Base-by-base conservation (phyloP, 1,140 invertebrate species). In the Lamellibrachia luymesi region DNA sequence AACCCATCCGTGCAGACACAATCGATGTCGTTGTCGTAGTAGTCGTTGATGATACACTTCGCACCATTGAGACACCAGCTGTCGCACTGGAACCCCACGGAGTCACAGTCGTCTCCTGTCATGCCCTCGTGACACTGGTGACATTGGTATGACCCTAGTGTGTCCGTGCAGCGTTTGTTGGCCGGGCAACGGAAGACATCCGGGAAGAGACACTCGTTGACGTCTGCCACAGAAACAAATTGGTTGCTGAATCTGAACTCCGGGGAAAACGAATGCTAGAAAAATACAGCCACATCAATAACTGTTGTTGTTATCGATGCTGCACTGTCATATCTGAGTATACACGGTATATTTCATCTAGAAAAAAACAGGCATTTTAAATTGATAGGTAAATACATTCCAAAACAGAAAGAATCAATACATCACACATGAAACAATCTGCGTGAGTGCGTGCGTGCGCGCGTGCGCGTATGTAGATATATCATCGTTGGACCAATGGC, bases 181-280 rank as follows among this genome's bases (percentile, higher is more conserved):
- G 64, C 64, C 64, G 64, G 64, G 17, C 64, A 80, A 17, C 7
- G 64, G 64, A 80, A 80, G 13, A 80, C 64, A 4, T 80, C 64
- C 64, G 64, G 64, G 64, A 80, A 80, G 64, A 80, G 64, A 80
- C 64, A 80, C 64, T 80, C 64, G 64, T 80, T 80, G 64, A 80
- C 64, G 25, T 80, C 64, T 80, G 64, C 8, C 7, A 22, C 4
- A 80, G 13, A 80, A 22, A 80, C 13, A 22, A 22, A 80, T 22
- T 22, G 2, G 17, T 80, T 80, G 64, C 6, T 8, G 64, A 80
- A 8, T 10, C 64, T 80, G 64, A 80, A 80, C 64, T 8, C 13
- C 8, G 2, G 25, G 38, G 38, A 38, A 38, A 38, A 38, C 38
- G 38, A 38, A 38, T 38, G 38, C 38, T 38, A 38, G 38, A 38